These are phyloP conservation scores for Lampris incognitus DNA, from an alignment of 2,113 vertebrate species.

Conservation along the genomic window DNA sequence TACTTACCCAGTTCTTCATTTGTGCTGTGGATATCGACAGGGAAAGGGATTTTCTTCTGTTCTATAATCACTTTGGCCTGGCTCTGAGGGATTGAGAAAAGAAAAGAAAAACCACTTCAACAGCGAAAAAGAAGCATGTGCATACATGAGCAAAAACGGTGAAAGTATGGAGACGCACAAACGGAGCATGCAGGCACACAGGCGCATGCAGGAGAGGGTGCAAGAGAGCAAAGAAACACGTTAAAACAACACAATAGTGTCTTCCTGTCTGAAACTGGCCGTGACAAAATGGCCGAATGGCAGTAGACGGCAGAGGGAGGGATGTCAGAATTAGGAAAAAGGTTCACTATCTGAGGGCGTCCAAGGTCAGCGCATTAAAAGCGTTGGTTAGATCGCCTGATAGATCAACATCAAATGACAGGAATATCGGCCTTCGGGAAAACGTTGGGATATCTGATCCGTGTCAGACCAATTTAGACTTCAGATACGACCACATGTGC, in stretches of 20 bases:
- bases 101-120: background rate
- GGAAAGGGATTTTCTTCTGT: conserved; percentile 95
- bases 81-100: conserved; percentile 78
- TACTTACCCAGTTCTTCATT: conserved; percentile 94
- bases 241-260: background rate
- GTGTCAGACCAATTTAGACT: no score
- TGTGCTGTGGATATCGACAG: conserved; percentile 89
- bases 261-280: background rate
- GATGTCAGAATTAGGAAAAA: background rate
- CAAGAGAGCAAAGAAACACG: background rate
- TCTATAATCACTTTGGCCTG: conserved; percentile 94
- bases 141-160: background rate
- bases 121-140: background rate
- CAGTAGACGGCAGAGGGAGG: background rate
- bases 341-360: no score
- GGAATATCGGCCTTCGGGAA: no score
- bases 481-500: no score
- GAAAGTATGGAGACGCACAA: background rate
- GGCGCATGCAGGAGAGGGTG: background rate
- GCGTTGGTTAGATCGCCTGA: no score
- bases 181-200: background rate
- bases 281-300: background rate
- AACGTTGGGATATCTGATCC: no score
- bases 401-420: no score
- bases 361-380: no score